Conservation (phyloP, 2,888 invertebrate species). For the Parascotia fuliginaria region DNA sequence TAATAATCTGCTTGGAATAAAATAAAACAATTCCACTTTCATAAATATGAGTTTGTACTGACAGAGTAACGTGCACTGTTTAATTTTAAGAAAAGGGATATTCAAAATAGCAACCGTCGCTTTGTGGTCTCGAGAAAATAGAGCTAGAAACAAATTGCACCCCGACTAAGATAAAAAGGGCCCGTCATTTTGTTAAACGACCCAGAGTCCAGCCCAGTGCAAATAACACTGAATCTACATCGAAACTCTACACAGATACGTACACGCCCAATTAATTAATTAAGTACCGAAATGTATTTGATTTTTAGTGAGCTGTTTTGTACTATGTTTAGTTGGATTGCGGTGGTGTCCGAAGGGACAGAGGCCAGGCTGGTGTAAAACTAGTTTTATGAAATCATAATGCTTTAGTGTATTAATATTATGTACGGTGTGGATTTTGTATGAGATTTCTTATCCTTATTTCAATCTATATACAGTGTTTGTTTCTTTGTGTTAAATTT, state of each 20-base stretch:
- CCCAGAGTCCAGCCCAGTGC: slow-evolving; percentile 65
- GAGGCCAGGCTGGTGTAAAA: neutral
- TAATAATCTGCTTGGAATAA: slow-evolving; percentile 1
- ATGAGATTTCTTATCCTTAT: too few relatives aligned
- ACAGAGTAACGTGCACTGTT: slow-evolving; percentile 55
- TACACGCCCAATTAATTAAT: slow-evolving; percentile 40
- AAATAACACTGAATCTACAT: slow-evolving; percentile 63
- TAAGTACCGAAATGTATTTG: slow-evolving; percentile 6
- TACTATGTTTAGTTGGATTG: neutral
- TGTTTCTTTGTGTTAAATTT: too few relatives aligned
- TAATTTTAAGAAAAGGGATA: slow-evolving; percentile 73
- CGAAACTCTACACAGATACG: slow-evolving; percentile 44
- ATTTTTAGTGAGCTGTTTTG: slow-evolving; percentile 6
- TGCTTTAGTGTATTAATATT: neutral
- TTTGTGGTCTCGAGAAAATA: slow-evolving; percentile 77
- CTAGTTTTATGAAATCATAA: neutral
- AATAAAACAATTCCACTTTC: slow-evolving; percentile 19
- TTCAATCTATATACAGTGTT: too few relatives aligned
- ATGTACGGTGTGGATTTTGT: neutral
- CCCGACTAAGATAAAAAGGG: slow-evolving; percentile 82
- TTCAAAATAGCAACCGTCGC: slow-evolving; percentile 74
- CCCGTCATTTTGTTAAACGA: slow-evolving; percentile 83
- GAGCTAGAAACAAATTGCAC: slow-evolving; percentile 78
- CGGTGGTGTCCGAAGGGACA: neutral
- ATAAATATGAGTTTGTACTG: slow-evolving; percentile 25